A percentile compares a stretch with the other conserved stretches of the same genome.
These are phyloP conservation scores for Bacillus rossius DNA, from an alignment of 1,140 invertebrate species.

Conservation along the genomic window DNA sequence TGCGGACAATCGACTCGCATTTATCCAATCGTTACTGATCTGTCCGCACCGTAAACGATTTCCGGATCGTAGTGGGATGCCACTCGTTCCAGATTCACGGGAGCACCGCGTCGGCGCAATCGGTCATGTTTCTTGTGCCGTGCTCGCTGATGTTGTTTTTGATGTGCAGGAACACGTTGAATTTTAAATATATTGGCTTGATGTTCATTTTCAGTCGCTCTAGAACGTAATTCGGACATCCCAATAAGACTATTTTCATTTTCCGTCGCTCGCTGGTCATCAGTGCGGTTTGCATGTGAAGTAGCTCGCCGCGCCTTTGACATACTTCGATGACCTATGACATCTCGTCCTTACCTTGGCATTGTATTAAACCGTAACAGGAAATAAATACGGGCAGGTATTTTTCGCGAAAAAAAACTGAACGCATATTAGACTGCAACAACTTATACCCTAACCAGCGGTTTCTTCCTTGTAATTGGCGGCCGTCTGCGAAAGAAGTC, in stretches of 20 bases:
- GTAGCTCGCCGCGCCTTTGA: conserved; percentile 11
- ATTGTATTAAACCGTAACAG: too few relatives aligned
- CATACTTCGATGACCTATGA: conserved; percentile 17
- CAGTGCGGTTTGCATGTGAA: too few relatives aligned
- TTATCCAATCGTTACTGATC: conserved; percentile 30
- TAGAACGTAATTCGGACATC: conserved; percentile 31
- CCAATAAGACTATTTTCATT: conserved; percentile 16
- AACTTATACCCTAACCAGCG: too few relatives aligned
- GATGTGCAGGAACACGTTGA: conserved; percentile 19
- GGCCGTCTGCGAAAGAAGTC: too few relatives aligned
- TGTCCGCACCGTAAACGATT: conserved; percentile 35
- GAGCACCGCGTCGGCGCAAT: too few relatives aligned
- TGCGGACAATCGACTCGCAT: conserved; percentile 34
- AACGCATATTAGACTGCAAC: too few relatives aligned
- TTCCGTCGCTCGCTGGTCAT: neutral
- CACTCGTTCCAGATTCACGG: conserved; percentile 27
- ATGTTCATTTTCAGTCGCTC: too few relatives aligned
- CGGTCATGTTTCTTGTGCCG: conserved; percentile 29
- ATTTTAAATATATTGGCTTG: conserved; percentile 33
- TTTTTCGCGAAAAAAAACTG: too few relatives aligned
- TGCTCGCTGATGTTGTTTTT: conserved; percentile 8
- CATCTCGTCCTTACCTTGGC: too few relatives aligned
- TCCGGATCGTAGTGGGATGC: conserved; percentile 35
- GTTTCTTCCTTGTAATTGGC: too few relatives aligned
- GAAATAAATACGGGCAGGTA: too few relatives aligned